Evolutionary conservation across 2,797 vertebrate genomes (phyloP), one percentile per base, ranked within the genome.

Genomic region (Novumbra hubbsi): DNA sequence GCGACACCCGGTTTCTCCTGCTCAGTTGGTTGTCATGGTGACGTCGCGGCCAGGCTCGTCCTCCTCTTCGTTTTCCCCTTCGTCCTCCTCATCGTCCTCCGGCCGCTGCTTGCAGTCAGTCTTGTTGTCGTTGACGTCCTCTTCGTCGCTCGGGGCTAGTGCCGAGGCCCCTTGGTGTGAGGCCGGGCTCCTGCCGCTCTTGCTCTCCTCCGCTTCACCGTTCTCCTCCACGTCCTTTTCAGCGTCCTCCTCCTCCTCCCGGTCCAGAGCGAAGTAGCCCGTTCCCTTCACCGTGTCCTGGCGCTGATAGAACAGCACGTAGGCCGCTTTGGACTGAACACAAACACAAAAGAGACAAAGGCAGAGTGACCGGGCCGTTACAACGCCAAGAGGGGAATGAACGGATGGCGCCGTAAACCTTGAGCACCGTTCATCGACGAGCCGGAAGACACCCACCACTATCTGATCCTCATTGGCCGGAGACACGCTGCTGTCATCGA

Each of bases 301-400:
- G 28, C 97, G 96, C 94, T 99, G 97, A 90, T 99, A 99, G 93
- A 99, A 99, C 73, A 99, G 93, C 75, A 99, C 98, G 38, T 99
- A 99, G 0, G 96, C 97, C 24, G 97, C 98, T 93, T 99, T 99
- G 89, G 97, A 98, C 98, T 99, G 88, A 19, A 71, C 69, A 73
- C 24, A 76, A 8, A 70, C 19, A 28, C 8, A 74, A 45, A 38
- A 45, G 41, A 45, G 2, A 45, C 41, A 11, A 14, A 11, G 3
- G 41, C 41, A 45, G 9, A 6, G 41, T 14, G 41, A 45, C 4
- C 4, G 8, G 5, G 2, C 8, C 5, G 2, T 38, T 5, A 38
- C 34, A 38, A 38, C 32, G 9, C 3, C 41, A 45, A 0, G 9
- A 45, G 9, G 41, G 41, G 41, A 11, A 45, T 14, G 12, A 45